phyloP scores from a whole-genome alignment of 1,140 invertebrate species.

The Monomorium pharaonis region DNA sequence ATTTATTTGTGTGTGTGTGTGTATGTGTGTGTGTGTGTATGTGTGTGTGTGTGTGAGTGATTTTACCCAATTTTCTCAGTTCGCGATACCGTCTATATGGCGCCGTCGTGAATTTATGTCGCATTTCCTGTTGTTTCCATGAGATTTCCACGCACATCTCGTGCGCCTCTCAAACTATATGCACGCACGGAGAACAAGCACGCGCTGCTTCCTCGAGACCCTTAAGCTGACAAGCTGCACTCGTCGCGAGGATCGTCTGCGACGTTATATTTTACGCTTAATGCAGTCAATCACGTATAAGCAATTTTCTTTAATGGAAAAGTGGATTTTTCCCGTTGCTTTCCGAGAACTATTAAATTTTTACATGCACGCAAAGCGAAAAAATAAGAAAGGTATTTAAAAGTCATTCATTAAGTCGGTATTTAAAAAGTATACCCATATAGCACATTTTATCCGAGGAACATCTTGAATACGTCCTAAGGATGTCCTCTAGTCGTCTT shows the following conservation, averaged over 20 bases:
- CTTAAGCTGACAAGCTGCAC: conserved; percentile 8
- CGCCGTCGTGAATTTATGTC: conserved; percentile 12
- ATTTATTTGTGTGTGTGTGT: no score
- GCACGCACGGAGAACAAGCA: conserved; percentile 31
- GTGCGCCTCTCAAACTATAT: neutral
- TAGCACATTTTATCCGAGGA: no score
- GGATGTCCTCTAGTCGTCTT: no score
- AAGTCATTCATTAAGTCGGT: neutral
- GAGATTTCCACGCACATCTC: conserved; percentile 39
- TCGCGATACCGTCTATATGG: neutral
- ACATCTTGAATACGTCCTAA: no score
- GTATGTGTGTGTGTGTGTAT: no score
- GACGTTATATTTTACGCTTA: conserved; percentile 36
- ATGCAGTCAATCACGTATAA: conserved; percentile 54
- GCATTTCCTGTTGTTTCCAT: conserved; percentile 39
- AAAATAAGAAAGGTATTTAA: conserved; percentile 17
- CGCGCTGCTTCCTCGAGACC: neutral
- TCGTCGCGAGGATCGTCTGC: conserved; percentile 24
- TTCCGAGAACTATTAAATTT: conserved; percentile 34
- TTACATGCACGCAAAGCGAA: conserved; percentile 10
- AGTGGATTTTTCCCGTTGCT: conserved; percentile 29
- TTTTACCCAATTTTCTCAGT: conserved; percentile 22
- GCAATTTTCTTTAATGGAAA: conserved; percentile 53
- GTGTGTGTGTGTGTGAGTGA: neutral
- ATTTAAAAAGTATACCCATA: neutral